Evolutionary conservation across 2,888 invertebrate species (phyloP).

Genomic region (Catocala sponsa): DNA sequence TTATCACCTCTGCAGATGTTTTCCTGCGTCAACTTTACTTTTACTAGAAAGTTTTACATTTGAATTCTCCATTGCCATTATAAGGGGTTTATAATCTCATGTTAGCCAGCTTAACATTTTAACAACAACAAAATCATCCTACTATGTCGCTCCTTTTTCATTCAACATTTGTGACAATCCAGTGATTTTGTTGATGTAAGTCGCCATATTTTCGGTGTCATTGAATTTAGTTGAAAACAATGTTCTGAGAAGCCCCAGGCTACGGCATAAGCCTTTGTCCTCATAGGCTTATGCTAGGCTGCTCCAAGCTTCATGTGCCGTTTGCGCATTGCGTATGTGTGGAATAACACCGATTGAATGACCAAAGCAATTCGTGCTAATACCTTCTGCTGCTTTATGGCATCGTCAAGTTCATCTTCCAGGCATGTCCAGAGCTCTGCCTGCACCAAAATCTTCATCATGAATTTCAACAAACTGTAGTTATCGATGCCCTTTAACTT

Average conservation of each 20-base stretch:
- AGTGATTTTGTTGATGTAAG: neutral
- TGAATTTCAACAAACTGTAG: neutral
- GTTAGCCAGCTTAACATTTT: slow-evolving; percentile 1
- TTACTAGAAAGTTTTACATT: slow-evolving; percentile 4
- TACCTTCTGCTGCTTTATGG: neutral
- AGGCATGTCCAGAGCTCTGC: neutral
- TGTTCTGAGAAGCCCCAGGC: neutral
- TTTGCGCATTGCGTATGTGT: neutral
- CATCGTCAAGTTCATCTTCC: neutral
- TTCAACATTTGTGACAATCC: neutral
- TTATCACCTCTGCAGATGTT: neutral
- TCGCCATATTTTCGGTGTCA: neutral
- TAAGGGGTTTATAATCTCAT: slow-evolving; percentile 8
- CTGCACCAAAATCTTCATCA: neutral
- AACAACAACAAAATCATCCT: neutral
- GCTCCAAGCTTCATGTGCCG: neutral
- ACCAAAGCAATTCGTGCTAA: neutral
- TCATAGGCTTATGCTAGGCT: slow-evolving; percentile 3
- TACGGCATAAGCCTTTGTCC: slow-evolving; percentile 2
- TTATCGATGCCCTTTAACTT: neutral
- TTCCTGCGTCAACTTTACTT: slow-evolving; percentile 7
- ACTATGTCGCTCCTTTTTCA: neutral
- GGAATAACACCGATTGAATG: neutral
- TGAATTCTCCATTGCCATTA: slow-evolving; percentile 10
- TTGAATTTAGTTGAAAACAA: neutral